Percentiles rank a stretch among this genome's conserved stretches.
Conservation (phyloP, 64 coral and sea anemone genomes). For the Catalaphyllia jardinei region DNA sequence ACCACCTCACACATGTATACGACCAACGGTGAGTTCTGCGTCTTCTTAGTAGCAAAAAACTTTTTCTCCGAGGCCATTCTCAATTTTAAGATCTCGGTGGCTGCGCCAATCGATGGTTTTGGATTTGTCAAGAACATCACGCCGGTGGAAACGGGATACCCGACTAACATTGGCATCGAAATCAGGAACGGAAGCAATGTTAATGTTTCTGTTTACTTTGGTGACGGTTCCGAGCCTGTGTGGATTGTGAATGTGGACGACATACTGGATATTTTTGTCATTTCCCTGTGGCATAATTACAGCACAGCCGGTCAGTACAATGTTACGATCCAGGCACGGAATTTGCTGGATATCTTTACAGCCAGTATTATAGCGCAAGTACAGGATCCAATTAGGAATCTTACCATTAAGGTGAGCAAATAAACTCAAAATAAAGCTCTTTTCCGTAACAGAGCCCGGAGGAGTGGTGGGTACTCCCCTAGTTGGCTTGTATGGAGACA, state of each 20-base stretch:
- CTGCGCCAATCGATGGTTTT: neutral
- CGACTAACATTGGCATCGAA: conserved; percentile 33
- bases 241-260: conserved; percentile 6
- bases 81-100: neutral
- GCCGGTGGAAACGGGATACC: neutral
- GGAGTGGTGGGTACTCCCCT: too few relatives aligned
- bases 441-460: too few relatives aligned
- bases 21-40: neutral
- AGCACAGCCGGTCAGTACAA: conserved; percentile 15
- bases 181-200: conserved; percentile 41
- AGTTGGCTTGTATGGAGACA: too few relatives aligned
- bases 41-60: neutral
- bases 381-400: neutral
- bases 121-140: conserved; percentile 17
- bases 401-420: conserved; percentile 56
- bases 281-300: conserved; percentile 60
- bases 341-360: conserved; percentile 17
- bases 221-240: conserved; percentile 12
- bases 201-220: conserved; percentile 10
- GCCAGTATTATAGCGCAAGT: conserved; percentile 14
- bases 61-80: neutral
- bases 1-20: conserved; percentile 2
- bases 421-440: neutral
- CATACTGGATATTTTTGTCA: conserved; percentile 43
- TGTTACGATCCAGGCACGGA: conserved; percentile 48